phyloP scores from a whole-genome alignment of 2,797 vertebrate species.

The Pipistrellus nathusii region DNA sequence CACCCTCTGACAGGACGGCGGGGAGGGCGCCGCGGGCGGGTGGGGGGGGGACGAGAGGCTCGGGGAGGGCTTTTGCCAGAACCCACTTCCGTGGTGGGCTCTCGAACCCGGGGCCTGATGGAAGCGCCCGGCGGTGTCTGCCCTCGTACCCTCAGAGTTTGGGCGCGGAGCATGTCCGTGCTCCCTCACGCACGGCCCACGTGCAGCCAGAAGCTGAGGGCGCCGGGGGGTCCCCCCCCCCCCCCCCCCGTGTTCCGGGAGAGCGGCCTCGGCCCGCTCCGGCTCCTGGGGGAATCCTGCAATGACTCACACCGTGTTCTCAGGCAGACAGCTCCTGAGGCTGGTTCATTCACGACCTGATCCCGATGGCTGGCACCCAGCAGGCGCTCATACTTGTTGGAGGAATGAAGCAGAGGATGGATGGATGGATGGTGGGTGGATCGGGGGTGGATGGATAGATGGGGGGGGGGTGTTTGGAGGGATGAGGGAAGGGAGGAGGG shows the following conservation, averaged over 20 bases:
- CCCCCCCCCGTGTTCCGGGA: not conserved
- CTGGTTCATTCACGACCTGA: not conserved
- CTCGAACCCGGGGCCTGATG: not conserved
- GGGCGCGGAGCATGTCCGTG: fast-evolving
- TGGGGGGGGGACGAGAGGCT: not conserved
- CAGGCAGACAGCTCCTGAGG: fast-evolving
- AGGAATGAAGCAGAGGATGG: not conserved
- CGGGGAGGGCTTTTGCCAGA: no score
- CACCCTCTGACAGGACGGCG: not conserved
- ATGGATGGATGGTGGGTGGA: not conserved
- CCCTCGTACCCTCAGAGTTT: not conserved
- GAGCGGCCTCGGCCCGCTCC: no score
- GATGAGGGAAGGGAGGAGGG: not conserved
- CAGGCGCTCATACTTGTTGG: fast-evolving
- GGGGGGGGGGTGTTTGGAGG: no score
- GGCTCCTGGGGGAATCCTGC: no score
- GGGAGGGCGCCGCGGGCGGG: not conserved
- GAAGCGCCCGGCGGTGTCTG: fast-evolving
- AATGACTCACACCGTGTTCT: no score
- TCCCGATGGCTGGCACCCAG: not conserved
- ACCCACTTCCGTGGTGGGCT: no score
- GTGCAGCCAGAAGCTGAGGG: not conserved
- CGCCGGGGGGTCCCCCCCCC: no score
- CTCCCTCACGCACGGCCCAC: fast-evolving
- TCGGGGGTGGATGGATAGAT: no score